Conservation (phyloP, 1,140 invertebrate species). For the Anadara kagoshimensis region DNA sequence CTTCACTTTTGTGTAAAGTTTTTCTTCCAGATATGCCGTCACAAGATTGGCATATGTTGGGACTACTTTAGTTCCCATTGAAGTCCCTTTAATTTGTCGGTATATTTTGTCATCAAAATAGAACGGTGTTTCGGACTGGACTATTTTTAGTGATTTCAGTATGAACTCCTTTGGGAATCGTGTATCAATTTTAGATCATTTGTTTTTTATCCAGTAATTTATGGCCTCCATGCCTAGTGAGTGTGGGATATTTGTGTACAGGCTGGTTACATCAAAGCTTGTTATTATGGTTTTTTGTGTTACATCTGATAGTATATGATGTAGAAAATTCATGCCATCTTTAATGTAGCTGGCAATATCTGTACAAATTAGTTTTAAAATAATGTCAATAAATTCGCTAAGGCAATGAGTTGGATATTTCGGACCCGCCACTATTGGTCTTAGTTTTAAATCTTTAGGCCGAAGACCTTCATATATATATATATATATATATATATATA, state of each 20-base stretch:
- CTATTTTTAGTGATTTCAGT: neutral
- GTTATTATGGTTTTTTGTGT: constrained; percentile 5
- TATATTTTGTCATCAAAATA: neutral
- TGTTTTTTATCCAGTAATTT: constrained; percentile 4
- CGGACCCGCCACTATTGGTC: constrained; percentile 11
- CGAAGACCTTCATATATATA: neutral
- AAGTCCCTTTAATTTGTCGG: neutral
- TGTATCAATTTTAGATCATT: neutral
- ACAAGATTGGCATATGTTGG: constrained; percentile 21
- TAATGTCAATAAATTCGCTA: constrained; percentile 20
- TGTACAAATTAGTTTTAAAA: constrained; percentile 25
- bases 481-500: too few relatives aligned
- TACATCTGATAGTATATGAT: constrained; percentile 4
- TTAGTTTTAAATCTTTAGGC: neutral
- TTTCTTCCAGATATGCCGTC: constrained; percentile 6
- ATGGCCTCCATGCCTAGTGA: constrained; percentile 11
- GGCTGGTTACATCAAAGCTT: constrained; percentile 8
- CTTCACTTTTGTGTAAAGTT: neutral
- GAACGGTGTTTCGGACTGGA: neutral
- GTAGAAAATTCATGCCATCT: constrained; percentile 17
- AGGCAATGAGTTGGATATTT: constrained; percentile 2
- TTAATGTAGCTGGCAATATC: neutral
- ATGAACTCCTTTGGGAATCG: constrained; percentile 7
- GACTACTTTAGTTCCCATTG: constrained; percentile 13
- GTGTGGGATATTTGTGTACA: constrained; percentile 20